Conservation (phyloP, 1,140 invertebrate species). For the Eueides isabella region DNA sequence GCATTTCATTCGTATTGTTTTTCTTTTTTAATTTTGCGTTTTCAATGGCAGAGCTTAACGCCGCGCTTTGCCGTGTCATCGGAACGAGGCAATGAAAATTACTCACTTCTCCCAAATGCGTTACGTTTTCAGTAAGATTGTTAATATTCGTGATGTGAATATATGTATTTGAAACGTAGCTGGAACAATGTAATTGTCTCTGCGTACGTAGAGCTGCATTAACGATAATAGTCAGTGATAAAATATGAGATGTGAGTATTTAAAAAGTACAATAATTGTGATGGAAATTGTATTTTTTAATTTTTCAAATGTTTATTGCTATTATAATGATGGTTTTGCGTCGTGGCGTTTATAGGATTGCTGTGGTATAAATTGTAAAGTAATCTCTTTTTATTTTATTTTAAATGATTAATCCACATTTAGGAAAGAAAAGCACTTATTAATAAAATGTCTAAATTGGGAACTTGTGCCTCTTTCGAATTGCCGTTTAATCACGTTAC, state of each 20-base stretch:
- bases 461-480: too few relatives aligned
- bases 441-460: too few relatives aligned
- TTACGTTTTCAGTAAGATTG: too few relatives aligned
- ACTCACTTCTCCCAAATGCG: too few relatives aligned
- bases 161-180: neutral
- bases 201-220: conserved; percentile 7
- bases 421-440: too few relatives aligned
- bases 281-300: conserved; percentile 6
- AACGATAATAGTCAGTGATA: conserved; percentile 14
- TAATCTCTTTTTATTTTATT: neutral
- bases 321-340: neutral
- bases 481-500: too few relatives aligned
- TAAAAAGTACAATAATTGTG: conserved; percentile 10
- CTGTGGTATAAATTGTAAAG: neutral
- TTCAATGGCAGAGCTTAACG: too few relatives aligned
- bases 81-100: too few relatives aligned
- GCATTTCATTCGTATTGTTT: too few relatives aligned
- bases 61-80: conserved; percentile 6
- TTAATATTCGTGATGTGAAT: conserved; percentile 42
- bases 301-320: conserved; percentile 12
- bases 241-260: conserved; percentile 10
- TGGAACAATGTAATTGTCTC: conserved; percentile 3
- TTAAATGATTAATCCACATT: too few relatives aligned
- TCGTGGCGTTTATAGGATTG: neutral
- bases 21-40: too few relatives aligned